Conservation (phyloP, 2,797 vertebrate species). For the Vireo griseus region DNA sequence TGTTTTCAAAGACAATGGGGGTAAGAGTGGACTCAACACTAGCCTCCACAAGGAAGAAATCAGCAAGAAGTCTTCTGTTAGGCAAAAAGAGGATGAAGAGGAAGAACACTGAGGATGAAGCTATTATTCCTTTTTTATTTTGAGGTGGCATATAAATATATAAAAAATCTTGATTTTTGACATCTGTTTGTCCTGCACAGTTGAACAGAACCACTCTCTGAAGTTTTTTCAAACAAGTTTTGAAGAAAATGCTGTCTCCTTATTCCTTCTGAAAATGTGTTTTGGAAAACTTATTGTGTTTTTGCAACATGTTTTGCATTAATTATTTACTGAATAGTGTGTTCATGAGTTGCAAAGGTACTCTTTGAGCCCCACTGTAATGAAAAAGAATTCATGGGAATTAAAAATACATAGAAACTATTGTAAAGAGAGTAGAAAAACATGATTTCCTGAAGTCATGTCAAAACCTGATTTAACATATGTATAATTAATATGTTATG, state of each 20-base stretch:
- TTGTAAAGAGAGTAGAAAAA: neutral
- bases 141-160: neutral
- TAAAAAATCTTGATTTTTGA: conserved; percentile 18
- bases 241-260: neutral
- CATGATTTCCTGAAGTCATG: neutral
- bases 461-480: neutral
- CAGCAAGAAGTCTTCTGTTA: conserved; percentile 5
- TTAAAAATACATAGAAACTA: neutral
- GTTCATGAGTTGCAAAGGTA: neutral
- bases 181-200: neutral
- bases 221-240: conserved; percentile 21
- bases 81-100: neutral
- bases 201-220: neutral
- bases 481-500: neutral
- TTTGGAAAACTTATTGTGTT: neutral
- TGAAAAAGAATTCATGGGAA: neutral
- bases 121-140: neutral
- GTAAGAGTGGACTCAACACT: neutral
- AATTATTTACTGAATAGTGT: neutral
- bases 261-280: neutral
- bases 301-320: neutral
- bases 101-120: neutral
- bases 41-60: conserved; percentile 31
- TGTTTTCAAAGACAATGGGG: conserved; percentile 21
- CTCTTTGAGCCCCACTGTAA: neutral